Percentiles rank a stretch among this genome's conserved stretches.
Evolutionary conservation across 92 coral and sea anemone species (phyloP).

Genomic region (Epizoanthus ramosus): DNA sequence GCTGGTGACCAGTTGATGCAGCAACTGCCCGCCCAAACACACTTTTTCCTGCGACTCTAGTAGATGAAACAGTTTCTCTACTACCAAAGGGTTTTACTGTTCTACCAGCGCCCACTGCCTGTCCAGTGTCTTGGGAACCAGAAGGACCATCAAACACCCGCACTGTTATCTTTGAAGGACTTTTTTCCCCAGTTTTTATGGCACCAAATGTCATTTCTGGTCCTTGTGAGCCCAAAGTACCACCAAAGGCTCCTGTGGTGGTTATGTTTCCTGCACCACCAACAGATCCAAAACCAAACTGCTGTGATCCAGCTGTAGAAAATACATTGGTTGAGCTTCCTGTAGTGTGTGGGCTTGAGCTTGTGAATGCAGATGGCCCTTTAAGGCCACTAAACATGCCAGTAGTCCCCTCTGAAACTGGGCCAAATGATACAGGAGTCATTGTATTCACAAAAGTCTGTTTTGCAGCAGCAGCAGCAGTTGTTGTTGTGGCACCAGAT

Average conservation of each 20-base stretch:
- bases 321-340: background rate
- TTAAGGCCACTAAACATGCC: background rate
- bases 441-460: constrained; percentile 21
- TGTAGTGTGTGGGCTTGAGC: background rate
- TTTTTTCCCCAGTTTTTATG: background rate
- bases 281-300: background rate
- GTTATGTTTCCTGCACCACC: background rate
- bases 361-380: background rate
- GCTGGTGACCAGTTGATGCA: background rate
- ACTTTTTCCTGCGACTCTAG: background rate
- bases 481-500: background rate
- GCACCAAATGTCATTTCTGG: constrained; percentile 21
- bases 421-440: constrained; percentile 11
- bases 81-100: background rate
- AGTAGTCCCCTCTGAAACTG: background rate
- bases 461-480: background rate
- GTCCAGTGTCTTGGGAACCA: background rate
- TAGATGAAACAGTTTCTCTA: background rate
- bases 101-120: background rate
- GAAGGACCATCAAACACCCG: constrained; percentile 1
- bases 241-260: constrained; percentile 4
- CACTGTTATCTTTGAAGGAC: background rate
- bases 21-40: background rate
- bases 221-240: background rate
- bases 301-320: background rate